phyloP scores from a whole-genome alignment of 1,140 invertebrate genomes.

The Lamellibrachia luymesi region DNA sequence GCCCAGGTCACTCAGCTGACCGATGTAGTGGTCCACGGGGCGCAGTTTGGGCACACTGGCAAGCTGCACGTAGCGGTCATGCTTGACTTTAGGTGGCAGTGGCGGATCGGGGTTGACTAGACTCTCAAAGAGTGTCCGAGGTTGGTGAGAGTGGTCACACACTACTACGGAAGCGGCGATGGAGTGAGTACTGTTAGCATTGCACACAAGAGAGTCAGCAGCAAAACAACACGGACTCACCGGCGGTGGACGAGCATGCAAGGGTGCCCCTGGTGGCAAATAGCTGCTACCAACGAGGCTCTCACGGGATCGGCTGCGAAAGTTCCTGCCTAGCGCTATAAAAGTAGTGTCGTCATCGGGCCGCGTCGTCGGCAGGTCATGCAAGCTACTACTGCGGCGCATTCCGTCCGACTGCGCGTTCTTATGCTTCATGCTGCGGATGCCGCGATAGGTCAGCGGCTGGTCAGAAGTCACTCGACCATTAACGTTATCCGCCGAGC shows the following conservation, averaged over 20 bases:
- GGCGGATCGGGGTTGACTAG: conserved; percentile 22
- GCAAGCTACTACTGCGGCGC: conserved; percentile 50
- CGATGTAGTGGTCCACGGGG: not conserved
- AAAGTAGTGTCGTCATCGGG: not conserved
- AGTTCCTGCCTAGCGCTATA: not conserved
- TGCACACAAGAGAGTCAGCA: not conserved
- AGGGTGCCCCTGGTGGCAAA: not conserved
- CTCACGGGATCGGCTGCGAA: not conserved
- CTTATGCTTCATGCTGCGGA: conserved; percentile 52
- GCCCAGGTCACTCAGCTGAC: too few species aligned
- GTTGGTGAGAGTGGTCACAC: not conserved
- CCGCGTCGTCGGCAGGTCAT: conserved; percentile 41
- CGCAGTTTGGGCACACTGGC: conserved; percentile 17
- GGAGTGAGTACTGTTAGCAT: not conserved
- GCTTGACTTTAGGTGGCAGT: not conserved
- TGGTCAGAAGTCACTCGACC: not conserved
- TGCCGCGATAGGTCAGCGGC: conserved; percentile 47
- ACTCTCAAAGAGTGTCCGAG: conserved; percentile 19
- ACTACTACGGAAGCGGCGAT: not conserved
- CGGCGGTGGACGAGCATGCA: not conserved
- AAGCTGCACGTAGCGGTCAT: conserved; percentile 17
- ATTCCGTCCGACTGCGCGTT: conserved; percentile 47
- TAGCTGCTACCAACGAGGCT: not conserved
- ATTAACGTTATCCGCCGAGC: not conserved
- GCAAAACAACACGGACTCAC: not conserved